These are phyloP conservation scores for Pseudolycoriella hygida DNA, from an alignment of 2,888 invertebrate species.

Conservation along the genomic window DNA sequence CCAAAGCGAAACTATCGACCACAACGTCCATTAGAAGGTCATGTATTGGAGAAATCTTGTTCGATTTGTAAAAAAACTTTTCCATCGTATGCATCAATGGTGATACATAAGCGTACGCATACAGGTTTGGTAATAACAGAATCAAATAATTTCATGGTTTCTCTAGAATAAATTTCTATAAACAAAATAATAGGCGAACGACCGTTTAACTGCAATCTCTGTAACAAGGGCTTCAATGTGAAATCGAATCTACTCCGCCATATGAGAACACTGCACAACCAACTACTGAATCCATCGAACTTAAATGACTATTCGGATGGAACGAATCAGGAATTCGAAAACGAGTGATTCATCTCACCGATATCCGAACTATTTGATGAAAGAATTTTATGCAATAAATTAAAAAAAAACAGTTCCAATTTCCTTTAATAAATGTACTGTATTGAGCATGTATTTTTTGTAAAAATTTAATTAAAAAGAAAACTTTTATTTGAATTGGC, in stretches of 20 bases:
- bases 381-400: too few relatives aligned
- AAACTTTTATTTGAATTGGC: too few relatives aligned
- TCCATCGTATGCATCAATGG: constrained; percentile 63
- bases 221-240: constrained; percentile 63
- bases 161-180: too few relatives aligned
- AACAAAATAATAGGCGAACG: constrained; percentile 35
- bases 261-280: constrained; percentile 55
- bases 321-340: too few relatives aligned
- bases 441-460: too few relatives aligned
- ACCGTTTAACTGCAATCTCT: constrained; percentile 54
- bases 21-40: constrained; percentile 4
- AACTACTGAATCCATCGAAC: constrained; percentile 33
- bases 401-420: too few relatives aligned
- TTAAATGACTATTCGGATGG: constrained; percentile 13
- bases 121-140: constrained; percentile 31
- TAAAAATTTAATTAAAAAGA: too few relatives aligned
- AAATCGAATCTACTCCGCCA: constrained; percentile 59
- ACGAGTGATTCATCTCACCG: too few relatives aligned
- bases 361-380: too few relatives aligned
- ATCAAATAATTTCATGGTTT: neutral
- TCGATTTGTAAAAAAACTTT: constrained; percentile 53
- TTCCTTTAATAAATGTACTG: too few relatives aligned
- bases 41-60: constrained; percentile 40
- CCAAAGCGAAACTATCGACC: constrained; percentile 37
- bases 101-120: constrained; percentile 58